phyloP scores from a whole-genome alignment of 2,113 vertebrate species.

The Carassius auratus region DNA sequence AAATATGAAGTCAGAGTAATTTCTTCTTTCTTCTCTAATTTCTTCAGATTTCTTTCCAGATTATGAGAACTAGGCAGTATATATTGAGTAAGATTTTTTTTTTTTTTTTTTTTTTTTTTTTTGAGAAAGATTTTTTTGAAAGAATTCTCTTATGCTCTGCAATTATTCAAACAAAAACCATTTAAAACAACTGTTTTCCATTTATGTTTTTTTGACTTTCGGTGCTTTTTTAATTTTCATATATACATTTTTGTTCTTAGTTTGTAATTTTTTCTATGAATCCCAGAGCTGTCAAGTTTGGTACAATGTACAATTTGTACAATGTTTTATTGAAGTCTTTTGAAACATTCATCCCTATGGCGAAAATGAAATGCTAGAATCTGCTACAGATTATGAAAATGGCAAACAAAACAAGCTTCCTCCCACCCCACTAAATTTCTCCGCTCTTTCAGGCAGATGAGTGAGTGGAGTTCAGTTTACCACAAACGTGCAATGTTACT shows the following conservation, averaged over 20 bases:
- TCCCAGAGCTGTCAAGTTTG: not conserved
- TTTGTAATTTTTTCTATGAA: not conserved
- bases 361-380: not conserved
- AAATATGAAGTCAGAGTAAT: too few species aligned
- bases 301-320: not conserved
- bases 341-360: not conserved
- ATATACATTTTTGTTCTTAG: not conserved
- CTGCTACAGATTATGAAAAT: not conserved
- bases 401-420: not conserved
- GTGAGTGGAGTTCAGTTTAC: not conserved
- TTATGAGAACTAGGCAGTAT: too few species aligned
- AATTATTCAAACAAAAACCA: too few species aligned
- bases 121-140: too few species aligned
- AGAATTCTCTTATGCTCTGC: too few species aligned
- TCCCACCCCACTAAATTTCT: not conserved
- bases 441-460: not conserved
- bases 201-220: not conserved
- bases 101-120: too few species aligned
- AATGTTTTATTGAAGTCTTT: not conserved
- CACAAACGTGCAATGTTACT: not conserved
- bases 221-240: too few species aligned
- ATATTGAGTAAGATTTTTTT: too few species aligned
- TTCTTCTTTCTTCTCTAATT: too few species aligned
- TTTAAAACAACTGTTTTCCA: too few species aligned
- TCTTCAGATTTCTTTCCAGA: too few species aligned